phyloP scores from a whole-genome alignment of 2,113 vertebrate species.

The Urocolius indicus region DNA sequence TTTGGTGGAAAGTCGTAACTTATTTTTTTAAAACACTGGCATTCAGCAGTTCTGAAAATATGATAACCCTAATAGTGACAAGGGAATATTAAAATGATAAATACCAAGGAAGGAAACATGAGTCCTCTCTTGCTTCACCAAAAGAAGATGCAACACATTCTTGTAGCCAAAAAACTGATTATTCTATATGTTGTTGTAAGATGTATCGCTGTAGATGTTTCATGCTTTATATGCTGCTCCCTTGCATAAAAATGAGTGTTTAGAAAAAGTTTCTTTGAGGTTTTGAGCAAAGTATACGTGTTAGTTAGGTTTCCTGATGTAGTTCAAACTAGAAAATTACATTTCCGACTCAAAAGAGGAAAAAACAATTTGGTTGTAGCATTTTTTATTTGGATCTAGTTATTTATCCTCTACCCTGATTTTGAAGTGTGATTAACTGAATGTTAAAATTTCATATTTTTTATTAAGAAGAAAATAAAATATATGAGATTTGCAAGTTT shows the following conservation, averaged over 20 bases:
- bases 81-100: neutral
- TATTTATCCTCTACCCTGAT: neutral
- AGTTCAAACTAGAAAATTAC: conserved; percentile 13
- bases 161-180: neutral
- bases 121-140: neutral
- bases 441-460: neutral
- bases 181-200: neutral
- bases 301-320: conserved; percentile 1
- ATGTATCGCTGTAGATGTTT: conserved; percentile 1
- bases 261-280: neutral
- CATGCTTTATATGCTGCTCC: conserved; percentile 2
- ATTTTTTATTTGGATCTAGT: neutral
- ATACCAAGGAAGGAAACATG: neutral
- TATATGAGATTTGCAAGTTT: neutral
- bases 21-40: neutral
- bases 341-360: neutral
- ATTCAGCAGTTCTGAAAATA: neutral
- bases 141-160: neutral
- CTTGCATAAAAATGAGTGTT: neutral
- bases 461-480: neutral
- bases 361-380: neutral
- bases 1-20: neutral
- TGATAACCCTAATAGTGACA: neutral
- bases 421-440: neutral
- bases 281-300: neutral